Evolutionary conservation across 1,140 invertebrate genomes (phyloP), one percentile per base, ranked within the genome.

Genomic region (Arctopsyche grandis): DNA sequence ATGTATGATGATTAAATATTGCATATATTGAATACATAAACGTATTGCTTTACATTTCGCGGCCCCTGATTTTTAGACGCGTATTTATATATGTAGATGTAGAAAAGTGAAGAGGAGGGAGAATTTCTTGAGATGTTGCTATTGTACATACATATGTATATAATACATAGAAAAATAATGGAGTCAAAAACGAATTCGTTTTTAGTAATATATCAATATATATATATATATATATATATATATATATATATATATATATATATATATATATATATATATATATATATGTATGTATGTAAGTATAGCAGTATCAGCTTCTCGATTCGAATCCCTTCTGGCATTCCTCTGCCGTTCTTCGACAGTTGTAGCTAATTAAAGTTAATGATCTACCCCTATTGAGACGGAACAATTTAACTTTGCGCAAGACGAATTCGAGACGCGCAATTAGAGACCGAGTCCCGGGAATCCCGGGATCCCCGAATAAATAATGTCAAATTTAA

Each of bases 361-460:
- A 21, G 56, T 60, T 60, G 56, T 60, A 60, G n/a, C 56, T 60
- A 60, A 60, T 60, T 60, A 60, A 60, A 60, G 56, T 60, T 60
- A 60, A 60, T 60, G 56, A 60, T 60, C 56, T 60, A 19, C 56
- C 21, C n/a, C 21, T 60, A 60, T 60, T 60, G 56, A 60, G 56
- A 60, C 56, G 56, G 16, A 60, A 60, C 56, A 21, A 21, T 60
- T 60, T 21, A 60, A 60, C 56, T 60, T 60, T 60, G 21, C 16
- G n/a, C 7, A 16, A 19, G 56, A 60, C 21, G 16, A 16, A 19
- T 19, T 21, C 16, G 56, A 19, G 56, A 60, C 56, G 21, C 16
- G 56, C 56, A 21, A 60, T 60, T 60, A 60, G 21, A 60, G 56
- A 38, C 1, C 56, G 56, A 60, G 16, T 60, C 16, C 21, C 16